Evolutionary conservation across 2,888 invertebrate species (phyloP), one percentile per base, ranked within the genome.

Genomic region (Asteroscopus sphinx): DNA sequence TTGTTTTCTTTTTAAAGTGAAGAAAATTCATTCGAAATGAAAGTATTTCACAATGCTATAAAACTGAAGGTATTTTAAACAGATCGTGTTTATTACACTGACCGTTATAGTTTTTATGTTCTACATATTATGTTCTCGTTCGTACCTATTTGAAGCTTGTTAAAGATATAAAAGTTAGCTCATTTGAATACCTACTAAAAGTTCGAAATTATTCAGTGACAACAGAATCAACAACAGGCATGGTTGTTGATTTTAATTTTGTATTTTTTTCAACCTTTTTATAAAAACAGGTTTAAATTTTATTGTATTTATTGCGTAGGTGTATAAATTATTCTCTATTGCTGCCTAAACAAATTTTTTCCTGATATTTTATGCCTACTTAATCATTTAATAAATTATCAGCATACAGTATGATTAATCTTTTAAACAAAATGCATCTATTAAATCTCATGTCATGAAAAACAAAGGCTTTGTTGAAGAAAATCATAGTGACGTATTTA

Each of bases 141-240:
- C 48, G 11, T 48, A 26, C 32, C 0, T 41, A 41, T 51, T 26
- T 28, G 53, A 15, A 21, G 11, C 28, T 26, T 47, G 54, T 49
- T 2, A 28, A 30, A 57, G 25, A 42, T 36, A 71, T 66, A 71
- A 66, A 66, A 48, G 17, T 52, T 45, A n/a, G 17, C 44, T 52
- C 53, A 66, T 69, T 69, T 71, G 33, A 66, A 69, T 71, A 59
- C 17, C 51, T 7, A 21, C 21, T 21, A 21, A 48, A 48, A 30
- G n/a, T 16, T 25, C 21, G 21, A 12, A 35, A 35, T 49, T 45
- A 47, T 30, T 30, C 21, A 6, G 6, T 21, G 21, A 21, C 21
- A 21, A 21, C 21, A 1, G 17, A 21, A 21, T 21, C 5, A 0
- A 4, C 21, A 21, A 4, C 4, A 4, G 21, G 21, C 21, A 6